phyloP scores from a whole-genome alignment of 2,113 vertebrate genomes.

The Apodemus sylvaticus region DNA sequence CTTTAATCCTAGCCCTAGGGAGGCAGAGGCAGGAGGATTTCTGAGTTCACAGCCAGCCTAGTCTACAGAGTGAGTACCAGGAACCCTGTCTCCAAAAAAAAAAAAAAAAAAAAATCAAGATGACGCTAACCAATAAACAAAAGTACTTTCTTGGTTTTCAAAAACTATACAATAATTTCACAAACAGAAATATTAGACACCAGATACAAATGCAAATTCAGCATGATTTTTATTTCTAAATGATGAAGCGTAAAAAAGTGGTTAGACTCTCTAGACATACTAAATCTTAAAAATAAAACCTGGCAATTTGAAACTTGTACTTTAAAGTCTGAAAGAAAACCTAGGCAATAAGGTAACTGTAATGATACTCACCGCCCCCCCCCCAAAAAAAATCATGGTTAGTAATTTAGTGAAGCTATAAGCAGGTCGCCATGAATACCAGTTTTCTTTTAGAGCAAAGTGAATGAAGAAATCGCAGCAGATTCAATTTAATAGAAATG shows the following conservation, averaged over 20 bases:
- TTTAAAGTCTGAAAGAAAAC: slow-evolving; percentile 27
- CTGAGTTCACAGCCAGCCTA: too few species aligned
- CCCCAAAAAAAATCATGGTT: background rate
- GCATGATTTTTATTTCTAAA: slow-evolving; percentile 30
- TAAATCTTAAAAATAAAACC: background rate
- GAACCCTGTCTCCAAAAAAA: too few species aligned
- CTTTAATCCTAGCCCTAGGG: too few species aligned
- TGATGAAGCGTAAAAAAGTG: slow-evolving; percentile 43
- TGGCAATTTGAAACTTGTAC: slow-evolving; percentile 25
- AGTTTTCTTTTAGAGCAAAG: slow-evolving; percentile 39
- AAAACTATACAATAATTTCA: slow-evolving; percentile 14
- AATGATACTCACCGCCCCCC: background rate
- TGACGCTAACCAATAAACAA: background rate
- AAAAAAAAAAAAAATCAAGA: background rate
- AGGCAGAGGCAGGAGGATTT: too few species aligned
- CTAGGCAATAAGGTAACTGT: slow-evolving; percentile 14
- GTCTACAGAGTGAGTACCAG: too few species aligned
- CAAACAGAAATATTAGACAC: slow-evolving; percentile 34
- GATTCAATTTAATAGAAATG: slow-evolving; percentile 60
- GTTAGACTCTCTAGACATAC: slow-evolving; percentile 37
- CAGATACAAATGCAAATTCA: slow-evolving; percentile 38
- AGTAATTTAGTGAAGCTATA: slow-evolving; percentile 28
- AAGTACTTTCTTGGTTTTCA: slow-evolving; percentile 5
- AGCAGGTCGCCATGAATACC: background rate
- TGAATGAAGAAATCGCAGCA: slow-evolving; percentile 62